A percentile compares a stretch with the other conserved stretches of the same genome.
Evolutionary conservation across 2,797 vertebrate genomes (phyloP).

Genomic region (Holocentrus rufus): DNA sequence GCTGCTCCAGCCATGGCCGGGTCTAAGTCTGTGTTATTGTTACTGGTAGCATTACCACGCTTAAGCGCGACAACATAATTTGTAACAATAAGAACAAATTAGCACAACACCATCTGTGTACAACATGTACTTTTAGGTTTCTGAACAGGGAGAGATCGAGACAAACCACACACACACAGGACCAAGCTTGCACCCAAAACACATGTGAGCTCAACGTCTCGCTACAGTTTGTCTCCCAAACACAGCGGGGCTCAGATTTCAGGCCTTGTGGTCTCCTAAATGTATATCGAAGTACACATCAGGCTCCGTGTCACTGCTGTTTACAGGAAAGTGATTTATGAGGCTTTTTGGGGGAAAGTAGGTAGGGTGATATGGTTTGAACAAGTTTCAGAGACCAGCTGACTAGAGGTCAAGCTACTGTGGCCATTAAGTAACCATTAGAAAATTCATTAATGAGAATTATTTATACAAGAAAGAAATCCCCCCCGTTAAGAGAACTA

Average conservation of each 20-base stretch:
- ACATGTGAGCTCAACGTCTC: slow-evolving; percentile 56
- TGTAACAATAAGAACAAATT: slow-evolving; percentile 76
- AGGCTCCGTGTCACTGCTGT: slow-evolving; percentile 82
- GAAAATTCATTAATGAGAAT: slow-evolving; percentile 63
- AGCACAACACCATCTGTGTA: slow-evolving; percentile 65
- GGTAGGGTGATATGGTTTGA: slow-evolving; percentile 67
- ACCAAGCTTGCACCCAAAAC: slow-evolving; percentile 54
- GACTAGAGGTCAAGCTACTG: slow-evolving; percentile 59
- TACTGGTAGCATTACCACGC: slow-evolving; percentile 72
- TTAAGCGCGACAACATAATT: slow-evolving; percentile 72
- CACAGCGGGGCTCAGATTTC: slow-evolving; percentile 78
- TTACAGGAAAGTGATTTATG: slow-evolving; percentile 88
- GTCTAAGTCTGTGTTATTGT: slow-evolving; percentile 71
- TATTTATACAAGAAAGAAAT: slow-evolving; percentile 37
- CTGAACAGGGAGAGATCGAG: slow-evolving; percentile 11
- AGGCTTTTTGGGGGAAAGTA: slow-evolving; percentile 71
- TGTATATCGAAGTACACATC: slow-evolving; percentile 85
- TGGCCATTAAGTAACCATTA: slow-evolving; percentile 59
- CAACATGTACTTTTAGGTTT: slow-evolving; percentile 56
- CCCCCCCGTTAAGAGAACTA: too few species aligned
- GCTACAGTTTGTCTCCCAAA: slow-evolving; percentile 74
- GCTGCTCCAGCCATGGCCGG: slow-evolving; percentile 39
- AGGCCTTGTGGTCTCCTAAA: slow-evolving; percentile 79
- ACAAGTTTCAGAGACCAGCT: slow-evolving; percentile 58
- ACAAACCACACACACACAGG: slow-evolving; percentile 36